A percentile compares a stretch with the other conserved stretches of the same genome.
phyloP scores from a whole-genome alignment of 2,888 invertebrate species.

The Cosmia pyralina region DNA sequence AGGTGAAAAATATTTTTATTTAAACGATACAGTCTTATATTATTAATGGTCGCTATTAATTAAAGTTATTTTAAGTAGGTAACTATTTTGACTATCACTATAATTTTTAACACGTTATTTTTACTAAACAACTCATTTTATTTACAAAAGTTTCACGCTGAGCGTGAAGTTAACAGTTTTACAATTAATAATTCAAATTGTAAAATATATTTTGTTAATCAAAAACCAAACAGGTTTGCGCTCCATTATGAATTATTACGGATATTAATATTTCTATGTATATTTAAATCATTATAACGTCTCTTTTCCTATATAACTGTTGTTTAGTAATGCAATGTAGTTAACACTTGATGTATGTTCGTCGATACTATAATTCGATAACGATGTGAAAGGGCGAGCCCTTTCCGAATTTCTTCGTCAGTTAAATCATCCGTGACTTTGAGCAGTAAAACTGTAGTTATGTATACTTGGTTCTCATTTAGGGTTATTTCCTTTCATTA shows the following conservation, averaged over 20 bases:
- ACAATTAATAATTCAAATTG: constrained; percentile 49
- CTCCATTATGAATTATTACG: constrained; percentile 35
- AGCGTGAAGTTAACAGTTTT: constrained; percentile 51
- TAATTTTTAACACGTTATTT: constrained; percentile 37
- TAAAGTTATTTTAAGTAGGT: constrained; percentile 24
- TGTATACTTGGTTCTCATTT: constrained; percentile 74
- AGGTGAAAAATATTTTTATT: neutral
- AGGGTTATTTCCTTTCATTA: constrained; percentile 77
- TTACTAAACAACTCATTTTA: constrained; percentile 51
- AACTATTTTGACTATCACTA: neutral
- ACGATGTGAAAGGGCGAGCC: constrained; percentile 62
- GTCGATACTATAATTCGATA: constrained; percentile 64
- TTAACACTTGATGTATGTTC: constrained; percentile 58
- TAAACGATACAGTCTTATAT: neutral
- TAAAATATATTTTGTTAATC: constrained; percentile 52
- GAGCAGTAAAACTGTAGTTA: constrained; percentile 78
- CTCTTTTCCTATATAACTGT: constrained; percentile 32
- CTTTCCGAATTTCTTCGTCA: constrained; percentile 69
- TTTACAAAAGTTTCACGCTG: constrained; percentile 59
- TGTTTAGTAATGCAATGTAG: constrained; percentile 37
- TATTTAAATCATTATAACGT: constrained; percentile 48
- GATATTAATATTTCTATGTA: constrained; percentile 51
- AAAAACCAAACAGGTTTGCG: constrained; percentile 49
- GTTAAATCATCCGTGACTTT: constrained; percentile 83
- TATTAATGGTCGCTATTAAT: constrained; percentile 28